Evolutionary conservation across 2,888 invertebrate genomes (phyloP).

Genomic region (Eupithecia inturbata): DNA sequence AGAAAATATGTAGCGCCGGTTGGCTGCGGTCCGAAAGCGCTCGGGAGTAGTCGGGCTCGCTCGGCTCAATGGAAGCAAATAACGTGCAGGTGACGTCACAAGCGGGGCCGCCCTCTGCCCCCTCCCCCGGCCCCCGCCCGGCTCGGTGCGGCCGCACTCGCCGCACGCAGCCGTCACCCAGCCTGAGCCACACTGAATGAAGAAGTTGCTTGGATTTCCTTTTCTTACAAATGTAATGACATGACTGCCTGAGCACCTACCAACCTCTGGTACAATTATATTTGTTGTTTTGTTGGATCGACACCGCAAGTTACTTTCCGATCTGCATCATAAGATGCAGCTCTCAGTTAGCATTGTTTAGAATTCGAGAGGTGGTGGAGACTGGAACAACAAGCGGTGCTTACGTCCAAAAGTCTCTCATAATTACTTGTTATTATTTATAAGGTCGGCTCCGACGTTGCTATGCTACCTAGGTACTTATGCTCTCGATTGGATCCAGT

Average conservation of each 20-base stretch:
- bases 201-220: conserved; percentile 9
- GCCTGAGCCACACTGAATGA: conserved; percentile 34
- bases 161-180: background rate
- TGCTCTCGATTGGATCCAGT: too few species aligned
- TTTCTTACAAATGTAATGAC: background rate
- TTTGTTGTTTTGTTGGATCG: background rate
- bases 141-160: conserved; percentile 43
- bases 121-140: conserved; percentile 27
- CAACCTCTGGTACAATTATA: too few species aligned
- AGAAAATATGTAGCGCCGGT: conserved; percentile 75
- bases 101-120: conserved; percentile 46
- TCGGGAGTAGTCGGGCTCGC: conserved; percentile 63
- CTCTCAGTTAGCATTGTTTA: background rate
- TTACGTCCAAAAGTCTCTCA: too few species aligned
- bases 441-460: too few species aligned
- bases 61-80: conserved; percentile 71
- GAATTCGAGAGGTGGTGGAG: background rate
- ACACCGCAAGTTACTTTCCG: background rate
- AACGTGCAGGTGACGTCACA: conserved; percentile 74
- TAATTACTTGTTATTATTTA: too few species aligned
- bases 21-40: conserved; percentile 68
- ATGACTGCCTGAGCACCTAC: background rate
- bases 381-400: too few species aligned
- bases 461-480: too few species aligned
- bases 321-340: too few species aligned